Evolutionary conservation across 2,888 invertebrate genomes (phyloP).

Genomic region (Fragum sueziense): DNA sequence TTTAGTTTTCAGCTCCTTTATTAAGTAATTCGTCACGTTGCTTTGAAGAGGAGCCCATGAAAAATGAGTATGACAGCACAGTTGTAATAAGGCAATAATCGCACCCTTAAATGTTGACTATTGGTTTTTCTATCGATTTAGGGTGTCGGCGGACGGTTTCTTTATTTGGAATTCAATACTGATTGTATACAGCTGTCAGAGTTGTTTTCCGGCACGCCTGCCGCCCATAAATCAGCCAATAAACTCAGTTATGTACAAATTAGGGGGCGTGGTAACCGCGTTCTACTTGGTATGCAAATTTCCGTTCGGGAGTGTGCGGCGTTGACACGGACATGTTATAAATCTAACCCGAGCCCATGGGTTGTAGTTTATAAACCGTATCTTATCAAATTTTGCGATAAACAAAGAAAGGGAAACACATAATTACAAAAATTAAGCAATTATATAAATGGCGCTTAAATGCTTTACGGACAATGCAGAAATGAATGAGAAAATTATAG

Average conservation of each 20-base stretch:
- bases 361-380: conserved; percentile 7
- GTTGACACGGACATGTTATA: conserved; percentile 20
- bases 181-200: conserved; percentile 51
- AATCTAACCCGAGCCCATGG: conserved; percentile 9
- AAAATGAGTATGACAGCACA: not conserved
- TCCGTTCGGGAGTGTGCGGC: conserved; percentile 4
- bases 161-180: conserved; percentile 38
- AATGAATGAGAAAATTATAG: conserved; percentile 54
- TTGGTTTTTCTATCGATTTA: conserved; percentile 48
- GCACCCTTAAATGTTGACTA: conserved; percentile 31
- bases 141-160: conserved; percentile 36
- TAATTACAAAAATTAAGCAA: conserved; percentile 58
- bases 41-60: not conserved
- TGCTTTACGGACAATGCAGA: conserved; percentile 52
- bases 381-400: conserved; percentile 33
- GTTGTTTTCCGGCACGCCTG: conserved; percentile 29
- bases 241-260: conserved; percentile 16
- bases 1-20: not conserved
- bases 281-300: conserved; percentile 7
- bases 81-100: conserved; percentile 32
- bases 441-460: conserved; percentile 56
- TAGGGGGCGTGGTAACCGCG: conserved; percentile 7
- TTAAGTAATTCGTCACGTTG: conserved; percentile 16
- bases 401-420: conserved; percentile 59
- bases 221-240: conserved; percentile 14